A percentile compares a stretch with the other conserved stretches of the same genome.
phyloP scores from a whole-genome alignment of 2,797 vertebrate species.

The Onychomys arenicola region DNA sequence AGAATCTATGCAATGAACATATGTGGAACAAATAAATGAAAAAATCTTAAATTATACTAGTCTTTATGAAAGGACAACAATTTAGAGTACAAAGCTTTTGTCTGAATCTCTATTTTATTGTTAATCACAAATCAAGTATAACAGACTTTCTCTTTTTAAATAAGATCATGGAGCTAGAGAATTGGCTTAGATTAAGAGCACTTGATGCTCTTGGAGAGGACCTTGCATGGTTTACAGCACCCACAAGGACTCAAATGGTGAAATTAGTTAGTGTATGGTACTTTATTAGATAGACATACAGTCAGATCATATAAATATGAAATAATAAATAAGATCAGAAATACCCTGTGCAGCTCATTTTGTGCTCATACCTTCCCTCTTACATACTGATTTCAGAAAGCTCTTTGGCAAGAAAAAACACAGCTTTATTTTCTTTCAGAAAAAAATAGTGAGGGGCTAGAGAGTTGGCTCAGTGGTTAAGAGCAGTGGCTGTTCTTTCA shows the following conservation, averaged over 20 bases:
- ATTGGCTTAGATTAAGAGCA: not conserved
- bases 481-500: not conserved
- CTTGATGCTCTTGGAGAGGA: not conserved
- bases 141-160: conserved; percentile 47
- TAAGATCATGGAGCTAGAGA: not conserved
- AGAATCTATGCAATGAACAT: not conserved
- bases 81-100: not conserved
- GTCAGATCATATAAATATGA: not conserved
- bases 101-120: not conserved
- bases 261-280: not conserved
- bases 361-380: not conserved
- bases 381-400: not conserved
- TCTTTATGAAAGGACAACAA: not conserved
- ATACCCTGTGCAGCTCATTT: not conserved
- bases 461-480: not conserved
- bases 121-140: not conserved
- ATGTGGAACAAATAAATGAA: conserved; percentile 1
- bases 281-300: not conserved
- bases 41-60: not conserved
- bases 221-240: not conserved
- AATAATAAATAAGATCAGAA: not conserved
- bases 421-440: conserved; percentile 11
- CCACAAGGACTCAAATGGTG: not conserved
- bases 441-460: not conserved
- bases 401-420: not conserved